Evolutionary conservation across 2,888 invertebrate genomes (phyloP).

Genomic region (Torymus tubicola): DNA sequence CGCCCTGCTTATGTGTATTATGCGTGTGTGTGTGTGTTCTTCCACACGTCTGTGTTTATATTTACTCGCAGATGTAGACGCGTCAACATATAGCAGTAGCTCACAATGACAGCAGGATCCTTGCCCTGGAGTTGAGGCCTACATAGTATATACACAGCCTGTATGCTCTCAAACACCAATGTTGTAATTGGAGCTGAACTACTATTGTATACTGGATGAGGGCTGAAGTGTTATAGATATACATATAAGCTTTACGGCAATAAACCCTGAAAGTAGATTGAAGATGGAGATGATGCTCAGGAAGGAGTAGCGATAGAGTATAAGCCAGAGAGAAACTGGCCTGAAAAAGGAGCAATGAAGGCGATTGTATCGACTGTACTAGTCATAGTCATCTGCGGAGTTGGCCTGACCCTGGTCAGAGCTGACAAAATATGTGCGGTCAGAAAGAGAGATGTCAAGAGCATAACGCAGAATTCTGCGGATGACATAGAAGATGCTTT

Average conservation of each 20-base stretch:
- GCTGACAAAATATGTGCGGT: slow-evolving; percentile 70
- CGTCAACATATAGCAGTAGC: too few species aligned
- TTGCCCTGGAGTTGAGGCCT: too few species aligned
- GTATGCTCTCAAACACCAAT: too few species aligned
- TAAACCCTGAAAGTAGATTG: slow-evolving; percentile 54
- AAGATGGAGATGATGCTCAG: slow-evolving; percentile 68
- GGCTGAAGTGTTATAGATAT: too few species aligned
- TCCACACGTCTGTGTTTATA: too few species aligned
- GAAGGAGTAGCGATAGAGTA: slow-evolving; percentile 63
- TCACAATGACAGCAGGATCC: too few species aligned
- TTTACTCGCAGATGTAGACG: too few species aligned
- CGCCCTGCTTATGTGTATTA: too few species aligned
- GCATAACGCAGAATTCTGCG: slow-evolving; percentile 63
- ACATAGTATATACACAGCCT: too few species aligned
- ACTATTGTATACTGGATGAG: too few species aligned
- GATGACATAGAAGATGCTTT: slow-evolving; percentile 64
- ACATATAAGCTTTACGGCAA: background rate
- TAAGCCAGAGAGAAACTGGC: slow-evolving; percentile 66
- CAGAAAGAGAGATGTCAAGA: slow-evolving; percentile 66
- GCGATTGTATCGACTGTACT: slow-evolving; percentile 68
- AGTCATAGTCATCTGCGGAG: slow-evolving; percentile 66
- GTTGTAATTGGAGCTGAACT: too few species aligned
- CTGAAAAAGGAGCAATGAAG: slow-evolving; percentile 68
- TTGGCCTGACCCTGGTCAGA: slow-evolving; percentile 64
- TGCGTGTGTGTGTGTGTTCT: too few species aligned